Evolutionary conservation across 2,113 vertebrate species (phyloP).

Genomic region (Oriolus oriolus): DNA sequence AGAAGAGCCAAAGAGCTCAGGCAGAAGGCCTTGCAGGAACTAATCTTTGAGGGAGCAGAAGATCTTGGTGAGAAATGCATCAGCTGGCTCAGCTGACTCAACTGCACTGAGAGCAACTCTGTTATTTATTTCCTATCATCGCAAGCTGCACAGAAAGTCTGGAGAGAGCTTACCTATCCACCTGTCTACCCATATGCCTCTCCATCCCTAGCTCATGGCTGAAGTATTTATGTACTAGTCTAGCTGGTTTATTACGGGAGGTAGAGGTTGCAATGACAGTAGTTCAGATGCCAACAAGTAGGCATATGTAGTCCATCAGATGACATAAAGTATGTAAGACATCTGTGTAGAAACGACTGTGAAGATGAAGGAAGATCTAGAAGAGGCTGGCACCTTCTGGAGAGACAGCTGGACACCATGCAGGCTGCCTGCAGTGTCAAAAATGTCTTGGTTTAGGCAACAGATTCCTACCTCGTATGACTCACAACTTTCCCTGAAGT

Average conservation of each 20-base stretch:
- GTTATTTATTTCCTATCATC: not conserved
- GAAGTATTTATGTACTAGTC: not conserved
- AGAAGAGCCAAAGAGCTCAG: not conserved
- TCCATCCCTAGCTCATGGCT: not conserved
- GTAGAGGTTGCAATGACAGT: not conserved
- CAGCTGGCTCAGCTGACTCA: not conserved
- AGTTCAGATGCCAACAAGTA: not conserved
- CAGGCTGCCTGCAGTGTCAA: constrained; percentile 7
- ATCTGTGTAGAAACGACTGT: not conserved
- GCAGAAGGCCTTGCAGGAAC: not conserved
- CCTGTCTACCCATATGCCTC: not conserved
- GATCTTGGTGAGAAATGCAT: not conserved
- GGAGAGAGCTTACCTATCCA: not conserved
- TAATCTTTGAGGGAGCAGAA: not conserved
- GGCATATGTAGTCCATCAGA: not conserved
- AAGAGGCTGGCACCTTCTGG: constrained; percentile 18
- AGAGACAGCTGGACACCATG: constrained; percentile 17
- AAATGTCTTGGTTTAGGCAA: constrained; percentile 22
- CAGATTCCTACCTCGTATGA: constrained; percentile 22
- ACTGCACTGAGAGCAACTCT: not conserved
- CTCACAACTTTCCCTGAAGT: constrained; percentile 10
- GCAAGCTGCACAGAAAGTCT: not conserved
- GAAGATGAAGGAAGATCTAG: not conserved
- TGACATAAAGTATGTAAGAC: not conserved
- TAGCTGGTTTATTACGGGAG: not conserved